Evolutionary conservation across 2,113 vertebrate genomes (phyloP).

Genomic region (Pseudopipra pipra): DNA sequence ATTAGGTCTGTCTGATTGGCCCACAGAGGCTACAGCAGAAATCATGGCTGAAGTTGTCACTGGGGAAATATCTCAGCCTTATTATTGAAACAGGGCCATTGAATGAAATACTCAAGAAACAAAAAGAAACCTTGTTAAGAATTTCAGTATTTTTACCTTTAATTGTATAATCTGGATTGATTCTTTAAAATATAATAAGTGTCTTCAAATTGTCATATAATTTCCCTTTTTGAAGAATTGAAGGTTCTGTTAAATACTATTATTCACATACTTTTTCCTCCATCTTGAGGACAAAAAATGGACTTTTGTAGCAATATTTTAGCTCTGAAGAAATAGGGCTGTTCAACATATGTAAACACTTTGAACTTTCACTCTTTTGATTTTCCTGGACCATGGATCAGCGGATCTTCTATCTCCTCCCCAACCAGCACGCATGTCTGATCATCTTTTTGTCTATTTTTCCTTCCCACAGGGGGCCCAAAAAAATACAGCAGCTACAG

Average conservation of each 20-base stretch:
- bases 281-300: not conserved
- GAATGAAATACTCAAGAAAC: not conserved
- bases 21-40: not conserved
- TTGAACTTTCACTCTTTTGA: not conserved
- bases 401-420: not conserved
- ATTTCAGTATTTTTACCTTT: not conserved
- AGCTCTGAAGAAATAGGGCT: not conserved
- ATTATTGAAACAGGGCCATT: not conserved
- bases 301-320: not conserved
- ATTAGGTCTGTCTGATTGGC: not conserved
- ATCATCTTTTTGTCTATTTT: conserved; percentile 43
- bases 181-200: not conserved
- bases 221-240: not conserved
- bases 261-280: not conserved
- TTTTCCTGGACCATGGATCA: not conserved
- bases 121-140: not conserved
- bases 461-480: conserved; percentile 80
- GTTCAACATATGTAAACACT: not conserved
- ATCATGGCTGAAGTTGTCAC: not conserved
- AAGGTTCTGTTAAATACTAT: not conserved
- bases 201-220: not conserved
- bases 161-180: not conserved
- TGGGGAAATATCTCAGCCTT: not conserved
- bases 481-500: conserved; percentile 92
- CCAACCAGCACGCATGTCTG: not conserved